Evolutionary conservation across 2,113 vertebrate genomes (phyloP).

Genomic region (Silurus meridionalis): DNA sequence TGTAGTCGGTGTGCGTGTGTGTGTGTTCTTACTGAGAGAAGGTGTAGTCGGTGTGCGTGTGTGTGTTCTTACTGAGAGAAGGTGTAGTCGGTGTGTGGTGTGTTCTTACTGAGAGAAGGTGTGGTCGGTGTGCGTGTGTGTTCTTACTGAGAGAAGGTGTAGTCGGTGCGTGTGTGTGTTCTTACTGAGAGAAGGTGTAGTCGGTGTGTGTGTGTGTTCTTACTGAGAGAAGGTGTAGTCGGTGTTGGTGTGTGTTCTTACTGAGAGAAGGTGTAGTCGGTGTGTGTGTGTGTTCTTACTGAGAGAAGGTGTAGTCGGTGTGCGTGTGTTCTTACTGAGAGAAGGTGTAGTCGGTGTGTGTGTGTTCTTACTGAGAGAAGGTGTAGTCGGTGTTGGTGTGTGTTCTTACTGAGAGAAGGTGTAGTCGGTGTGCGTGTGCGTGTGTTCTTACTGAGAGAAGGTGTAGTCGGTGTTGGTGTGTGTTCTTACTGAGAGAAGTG

Average conservation of each 20-base stretch:
- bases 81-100: neutral
- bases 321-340: too few relatives aligned
- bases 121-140: neutral
- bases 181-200: neutral
- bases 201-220: neutral
- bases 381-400: neutral
- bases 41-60: neutral
- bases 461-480: neutral
- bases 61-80: neutral
- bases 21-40: neutral
- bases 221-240: neutral
- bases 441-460: neutral
- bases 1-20: neutral
- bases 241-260: neutral
- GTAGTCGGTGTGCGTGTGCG: neutral
- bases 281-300: neutral
- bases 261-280: neutral
- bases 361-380: neutral
- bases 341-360: too few relatives aligned
- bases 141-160: too few relatives aligned
- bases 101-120: neutral
- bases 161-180: neutral
- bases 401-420: neutral
- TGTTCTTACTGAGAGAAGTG: neutral
- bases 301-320: neutral